These are phyloP conservation scores for Pollenia griseotomentosa DNA, from an alignment of 2,888 invertebrate genomes.

Conservation along the genomic window DNA sequence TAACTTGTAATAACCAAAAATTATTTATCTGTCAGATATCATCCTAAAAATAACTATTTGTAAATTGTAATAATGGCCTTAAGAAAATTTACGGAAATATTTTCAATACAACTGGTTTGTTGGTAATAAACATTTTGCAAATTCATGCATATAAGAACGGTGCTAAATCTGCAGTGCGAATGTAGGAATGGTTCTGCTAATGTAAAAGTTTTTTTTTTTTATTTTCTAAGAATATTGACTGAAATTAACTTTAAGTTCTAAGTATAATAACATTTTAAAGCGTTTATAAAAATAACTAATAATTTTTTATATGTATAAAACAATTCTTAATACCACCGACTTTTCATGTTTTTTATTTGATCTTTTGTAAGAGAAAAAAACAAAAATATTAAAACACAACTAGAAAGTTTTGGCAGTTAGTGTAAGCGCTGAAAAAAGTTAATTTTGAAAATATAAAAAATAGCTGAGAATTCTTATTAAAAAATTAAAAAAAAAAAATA, in stretches of 20 bases:
- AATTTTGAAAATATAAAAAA: slow-evolving; percentile 10
- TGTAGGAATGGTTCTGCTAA: not conserved
- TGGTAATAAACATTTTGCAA: too few species aligned
- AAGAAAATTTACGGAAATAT: too few species aligned
- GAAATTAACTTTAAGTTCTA: slow-evolving; percentile 31
- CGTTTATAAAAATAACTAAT: slow-evolving; percentile 31
- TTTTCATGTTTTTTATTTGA: slow-evolving; percentile 18
- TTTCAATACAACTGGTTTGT: too few species aligned
- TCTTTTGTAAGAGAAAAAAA: not conserved
- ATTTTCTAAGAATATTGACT: slow-evolving; percentile 26
- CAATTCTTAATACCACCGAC: slow-evolving; percentile 48
- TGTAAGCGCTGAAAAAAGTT: slow-evolving; percentile 12
- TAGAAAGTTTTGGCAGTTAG: slow-evolving; percentile 11
- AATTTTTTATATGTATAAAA: slow-evolving; percentile 15
- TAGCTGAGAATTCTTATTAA: not conserved
- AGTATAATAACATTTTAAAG: not conserved
- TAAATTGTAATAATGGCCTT: too few species aligned
- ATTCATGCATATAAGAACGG: not conserved
- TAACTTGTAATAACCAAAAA: too few species aligned
- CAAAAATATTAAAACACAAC: not conserved
- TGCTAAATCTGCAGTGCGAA: slow-evolving; percentile 3
- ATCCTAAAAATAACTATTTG: too few species aligned
- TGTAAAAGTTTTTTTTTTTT: not conserved
- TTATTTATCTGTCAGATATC: too few species aligned
- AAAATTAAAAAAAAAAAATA: not conserved